phyloP scores from a whole-genome alignment of 1,140 invertebrate species.

The Lordiphosa clarofinis region DNA sequence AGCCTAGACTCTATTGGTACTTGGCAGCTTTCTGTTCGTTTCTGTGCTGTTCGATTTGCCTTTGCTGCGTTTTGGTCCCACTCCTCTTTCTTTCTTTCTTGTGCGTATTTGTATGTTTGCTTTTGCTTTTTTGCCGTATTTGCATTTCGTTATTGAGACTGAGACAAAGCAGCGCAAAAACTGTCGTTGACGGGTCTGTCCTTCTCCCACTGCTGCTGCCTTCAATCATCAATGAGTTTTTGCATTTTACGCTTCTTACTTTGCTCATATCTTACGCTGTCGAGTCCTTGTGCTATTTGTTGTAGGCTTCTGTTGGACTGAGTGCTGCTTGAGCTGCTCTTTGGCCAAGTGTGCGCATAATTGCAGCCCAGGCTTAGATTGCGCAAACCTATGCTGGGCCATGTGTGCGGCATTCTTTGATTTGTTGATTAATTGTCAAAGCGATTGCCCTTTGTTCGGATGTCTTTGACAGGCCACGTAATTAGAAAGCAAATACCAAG shows the following conservation, averaged over 20 bases:
- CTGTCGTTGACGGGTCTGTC: slow-evolving; percentile 17
- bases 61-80: slow-evolving; percentile 16
- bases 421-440: slow-evolving; percentile 72
- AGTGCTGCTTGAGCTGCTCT: slow-evolving; percentile 36
- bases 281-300: slow-evolving; percentile 34
- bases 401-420: slow-evolving; percentile 45
- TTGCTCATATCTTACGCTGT: slow-evolving; percentile 28
- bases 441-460: slow-evolving; percentile 38
- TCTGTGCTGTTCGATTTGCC: slow-evolving; percentile 53
- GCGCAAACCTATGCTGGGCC: background rate
- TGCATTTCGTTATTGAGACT: slow-evolving; percentile 78
- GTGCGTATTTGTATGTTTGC: slow-evolving; percentile 70
- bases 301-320: slow-evolving; percentile 37
- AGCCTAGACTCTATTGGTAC: slow-evolving; percentile 31
- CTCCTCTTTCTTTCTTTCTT: slow-evolving; percentile 18
- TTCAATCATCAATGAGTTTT: slow-evolving; percentile 75
- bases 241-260: slow-evolving; percentile 75
- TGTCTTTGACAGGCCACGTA: slow-evolving; percentile 31
- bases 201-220: slow-evolving; percentile 27
- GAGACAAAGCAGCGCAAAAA: slow-evolving; percentile 65
- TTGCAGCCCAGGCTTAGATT: slow-evolving; percentile 34
- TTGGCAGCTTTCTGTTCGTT: slow-evolving; percentile 57
- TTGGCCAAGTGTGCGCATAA: slow-evolving; percentile 36
- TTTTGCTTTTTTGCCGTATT: slow-evolving; percentile 72
- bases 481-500: slow-evolving; percentile 54